Base-by-base conservation (phyloP, 2,888 invertebrate genomes). In the Hydraecia micacea region DNA sequence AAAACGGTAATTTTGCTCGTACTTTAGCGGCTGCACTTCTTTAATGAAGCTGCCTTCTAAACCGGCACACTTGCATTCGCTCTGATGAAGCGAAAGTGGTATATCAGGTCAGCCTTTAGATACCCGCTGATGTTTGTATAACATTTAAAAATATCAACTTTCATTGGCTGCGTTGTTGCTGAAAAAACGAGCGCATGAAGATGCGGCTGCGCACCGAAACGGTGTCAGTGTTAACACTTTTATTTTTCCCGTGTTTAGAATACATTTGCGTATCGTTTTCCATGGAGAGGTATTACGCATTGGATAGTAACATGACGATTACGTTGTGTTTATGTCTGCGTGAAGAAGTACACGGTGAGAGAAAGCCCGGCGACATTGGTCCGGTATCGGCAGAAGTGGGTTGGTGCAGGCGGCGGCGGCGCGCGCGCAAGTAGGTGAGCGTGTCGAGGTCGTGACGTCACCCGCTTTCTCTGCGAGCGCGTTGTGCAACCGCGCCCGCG, bases 361-460 rank as follows among this genome's bases (percentile, higher is more conserved):
- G 95, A 94, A 95, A 95, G 95, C 95, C 91, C 89, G 88, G 89
- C 93, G 94, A 94, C 95, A 95, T 95, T 95, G 95, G 92, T 92
- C 91, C 91, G 91, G 91, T 92, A 92, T 91, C 90, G 87, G 86
- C 87, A 88, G 92, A 96, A 95, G 95, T 96, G 93, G 96, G 95
- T 94, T 95, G 95, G 91, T 94, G 94, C 93, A 93, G 89, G 90
- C 87, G 80, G 80, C 83, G 75, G 87, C 91, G 86, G 91, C 92
- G 91, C 88, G 89, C 91, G 93, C 92, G 94, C 95, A 96, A 94
- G 93, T 96, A 94, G 96, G 97, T 97, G 95, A 97, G 94, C 96
- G 94, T 96, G 97, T 96, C 97, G 97, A 97, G 96, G 96, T 94
- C 96, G 95, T 96, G 96, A 96, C 97, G 96, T 96, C 96, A 96